Conservation (phyloP, 2,113 vertebrate species). For the Oreotrochilus melanogaster region DNA sequence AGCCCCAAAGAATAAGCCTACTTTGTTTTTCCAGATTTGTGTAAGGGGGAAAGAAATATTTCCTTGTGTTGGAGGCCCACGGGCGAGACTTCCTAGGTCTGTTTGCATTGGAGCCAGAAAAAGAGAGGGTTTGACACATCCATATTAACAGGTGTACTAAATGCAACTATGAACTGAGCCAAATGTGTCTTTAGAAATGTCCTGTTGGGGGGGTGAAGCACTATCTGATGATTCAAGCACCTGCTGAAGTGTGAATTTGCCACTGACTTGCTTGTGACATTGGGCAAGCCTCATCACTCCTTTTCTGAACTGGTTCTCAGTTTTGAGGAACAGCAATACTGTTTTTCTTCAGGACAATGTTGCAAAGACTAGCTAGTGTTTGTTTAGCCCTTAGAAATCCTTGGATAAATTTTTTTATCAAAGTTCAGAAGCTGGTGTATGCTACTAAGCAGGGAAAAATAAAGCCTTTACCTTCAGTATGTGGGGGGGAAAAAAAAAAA, state of each 20-base stretch:
- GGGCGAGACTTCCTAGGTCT: not conserved
- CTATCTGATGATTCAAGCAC: not conserved
- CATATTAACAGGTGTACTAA: slow-evolving; percentile 14
- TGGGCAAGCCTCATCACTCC: not conserved
- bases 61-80: not conserved
- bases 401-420: not conserved
- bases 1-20: slow-evolving; percentile 62
- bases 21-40: not conserved
- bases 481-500: rapidly evolving
- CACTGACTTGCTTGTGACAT: not conserved
- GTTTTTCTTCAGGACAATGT: not conserved
- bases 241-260: not conserved
- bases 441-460: not conserved
- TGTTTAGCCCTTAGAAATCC: not conserved
- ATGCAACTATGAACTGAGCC: not conserved
- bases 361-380: not conserved
- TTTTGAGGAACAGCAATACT: not conserved
- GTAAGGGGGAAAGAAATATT: not conserved
- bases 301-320: not conserved
- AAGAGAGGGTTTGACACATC: not conserved
- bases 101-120: not conserved
- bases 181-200: slow-evolving; percentile 26
- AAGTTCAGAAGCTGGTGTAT: not conserved
- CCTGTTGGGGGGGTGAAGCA: not conserved
- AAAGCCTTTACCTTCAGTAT: not conserved